Percentiles rank a stretch among this genome's conserved stretches.
Conservation (phyloP, 2,113 vertebrate genomes). For the Phalacrocorax pelagicus region DNA sequence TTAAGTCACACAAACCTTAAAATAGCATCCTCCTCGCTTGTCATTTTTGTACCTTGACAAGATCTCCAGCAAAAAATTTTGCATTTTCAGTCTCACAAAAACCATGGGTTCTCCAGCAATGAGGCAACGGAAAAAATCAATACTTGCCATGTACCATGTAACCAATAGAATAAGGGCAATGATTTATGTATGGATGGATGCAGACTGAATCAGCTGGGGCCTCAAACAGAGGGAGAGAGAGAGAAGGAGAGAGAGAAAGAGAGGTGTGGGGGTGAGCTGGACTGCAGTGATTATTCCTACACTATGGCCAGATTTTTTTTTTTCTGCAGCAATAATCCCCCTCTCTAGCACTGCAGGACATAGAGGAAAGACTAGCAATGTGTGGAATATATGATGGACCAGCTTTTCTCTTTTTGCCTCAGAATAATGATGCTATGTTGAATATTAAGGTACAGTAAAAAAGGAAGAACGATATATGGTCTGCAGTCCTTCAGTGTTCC, state of each 20-base stretch:
- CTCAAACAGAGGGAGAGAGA: slow-evolving; percentile 77
- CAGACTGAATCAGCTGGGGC: slow-evolving; percentile 90
- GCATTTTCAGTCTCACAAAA: slow-evolving; percentile 80
- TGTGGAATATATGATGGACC: slow-evolving; percentile 79
- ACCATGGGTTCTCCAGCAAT: slow-evolving; percentile 90
- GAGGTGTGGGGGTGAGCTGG: slow-evolving; percentile 69
- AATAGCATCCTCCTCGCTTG: slow-evolving; percentile 8
- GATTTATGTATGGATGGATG: slow-evolving; percentile 96
- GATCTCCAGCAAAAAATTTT: slow-evolving; percentile 56
- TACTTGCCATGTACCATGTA: slow-evolving; percentile 96
- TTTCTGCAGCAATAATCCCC: slow-evolving; percentile 78
- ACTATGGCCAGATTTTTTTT: slow-evolving; percentile 73
- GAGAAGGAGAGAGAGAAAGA: slow-evolving; percentile 63
- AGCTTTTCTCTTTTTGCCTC: slow-evolving; percentile 79
- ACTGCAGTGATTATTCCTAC: slow-evolving; percentile 79
- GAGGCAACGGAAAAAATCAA: slow-evolving; percentile 90
- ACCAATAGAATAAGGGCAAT: slow-evolving; percentile 96
- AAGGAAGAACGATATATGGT: slow-evolving; percentile 63
- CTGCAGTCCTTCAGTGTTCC: slow-evolving; percentile 66
- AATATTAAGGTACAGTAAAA: slow-evolving; percentile 73
- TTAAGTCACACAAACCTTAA: neutral
- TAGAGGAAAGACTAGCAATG: slow-evolving; percentile 72
- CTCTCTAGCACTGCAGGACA: slow-evolving; percentile 73
- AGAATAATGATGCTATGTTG: slow-evolving; percentile 82
- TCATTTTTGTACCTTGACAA: slow-evolving; percentile 57